phyloP scores from a whole-genome alignment of 2,888 invertebrate species.

The Phyllotreta cruciferae region DNA sequence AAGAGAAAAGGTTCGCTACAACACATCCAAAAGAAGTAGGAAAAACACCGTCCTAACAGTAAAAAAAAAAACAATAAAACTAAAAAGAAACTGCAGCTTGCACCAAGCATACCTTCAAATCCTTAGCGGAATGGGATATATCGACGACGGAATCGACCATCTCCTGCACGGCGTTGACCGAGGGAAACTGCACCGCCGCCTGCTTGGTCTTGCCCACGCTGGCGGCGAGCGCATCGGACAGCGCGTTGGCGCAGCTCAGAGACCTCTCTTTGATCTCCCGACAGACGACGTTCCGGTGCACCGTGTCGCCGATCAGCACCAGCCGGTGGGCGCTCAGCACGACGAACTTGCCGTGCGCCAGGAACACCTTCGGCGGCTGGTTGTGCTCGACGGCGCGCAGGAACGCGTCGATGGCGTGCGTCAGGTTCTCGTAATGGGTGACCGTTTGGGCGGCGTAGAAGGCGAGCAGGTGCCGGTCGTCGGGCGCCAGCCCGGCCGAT shows the following conservation, averaged over 20 bases:
- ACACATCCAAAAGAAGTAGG: slow-evolving; percentile 1
- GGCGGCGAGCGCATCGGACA: slow-evolving; percentile 81
- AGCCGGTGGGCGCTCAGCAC: slow-evolving; percentile 92
- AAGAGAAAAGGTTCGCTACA: slow-evolving; percentile 1
- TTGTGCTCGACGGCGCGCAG: slow-evolving; percentile 90
- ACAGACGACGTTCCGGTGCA: slow-evolving; percentile 83
- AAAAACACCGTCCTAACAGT: not conserved
- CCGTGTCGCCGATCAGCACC: slow-evolving; percentile 93
- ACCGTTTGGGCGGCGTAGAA: slow-evolving; percentile 90
- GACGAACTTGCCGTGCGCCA: slow-evolving; percentile 93
- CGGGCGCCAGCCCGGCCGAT: slow-evolving; percentile 66
- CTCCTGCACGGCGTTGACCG: slow-evolving; percentile 87
- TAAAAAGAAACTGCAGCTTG: slow-evolving; percentile 69
- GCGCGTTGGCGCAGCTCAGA: slow-evolving; percentile 76
- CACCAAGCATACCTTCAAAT: slow-evolving; percentile 77
- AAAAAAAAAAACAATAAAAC: slow-evolving; percentile 26
- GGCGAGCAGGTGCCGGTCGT: slow-evolving; percentile 82
- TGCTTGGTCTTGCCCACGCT: slow-evolving; percentile 89
- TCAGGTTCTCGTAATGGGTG: slow-evolving; percentile 83
- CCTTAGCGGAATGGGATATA: slow-evolving; percentile 83
- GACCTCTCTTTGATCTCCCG: slow-evolving; percentile 76
- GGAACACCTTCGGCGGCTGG: slow-evolving; percentile 91
- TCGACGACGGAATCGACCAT: slow-evolving; percentile 92
- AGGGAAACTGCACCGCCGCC: slow-evolving; percentile 91
- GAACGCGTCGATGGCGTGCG: slow-evolving; percentile 91